Evolutionary conservation across 2,797 vertebrate genomes (phyloP), one percentile per base, ranked within the genome.

Genomic region (Pangasius sanitwongsei): DNA sequence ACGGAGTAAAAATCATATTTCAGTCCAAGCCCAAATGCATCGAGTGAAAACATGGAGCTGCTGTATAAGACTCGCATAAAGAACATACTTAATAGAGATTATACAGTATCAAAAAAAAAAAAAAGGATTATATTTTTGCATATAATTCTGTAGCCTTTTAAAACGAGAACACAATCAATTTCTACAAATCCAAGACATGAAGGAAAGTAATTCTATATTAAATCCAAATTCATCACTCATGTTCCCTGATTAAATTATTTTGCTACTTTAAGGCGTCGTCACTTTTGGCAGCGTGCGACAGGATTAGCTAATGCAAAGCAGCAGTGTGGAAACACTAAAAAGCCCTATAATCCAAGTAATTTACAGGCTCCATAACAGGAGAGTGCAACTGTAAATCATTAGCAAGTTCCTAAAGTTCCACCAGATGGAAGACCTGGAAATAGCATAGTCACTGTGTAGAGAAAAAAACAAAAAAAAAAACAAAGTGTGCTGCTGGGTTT

Each of bases 311-410:
- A 95, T 95, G 94, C 94, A 94, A 94, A 96, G 93, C 91, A 95
- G 91, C 93, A 91, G 92, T 92, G 92, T 93, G 95, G 94, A 95
- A 95, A 92, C 94, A 94, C 89, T 90, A 94, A 93, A 94, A 93
- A 92, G 93, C 93, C 92, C 94, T 94, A 96, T 95, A 96, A 96
- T 95, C 94, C 93, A 93, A 93, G 93, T 95, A 94, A 95, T 96
- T 96, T 96, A 95, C 94, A 94, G 94, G 91, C 92, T 92, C n/a
- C 91, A 92, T 91, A 93, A 95, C 88, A 94, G 92, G 88, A 92
- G 89, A 90, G 91, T 89, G 91, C 89, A 83, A 94, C 90, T 93
- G 94, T 96, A 96, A 96, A 96, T 96, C 95, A 96, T 92, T 91
- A 74, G 91, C 91, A 86, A 92, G 92, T 93, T 90, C 89, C 90